Conservation (phyloP, 2,797 vertebrate species). For the Mormyrus hasselquistii region DNA sequence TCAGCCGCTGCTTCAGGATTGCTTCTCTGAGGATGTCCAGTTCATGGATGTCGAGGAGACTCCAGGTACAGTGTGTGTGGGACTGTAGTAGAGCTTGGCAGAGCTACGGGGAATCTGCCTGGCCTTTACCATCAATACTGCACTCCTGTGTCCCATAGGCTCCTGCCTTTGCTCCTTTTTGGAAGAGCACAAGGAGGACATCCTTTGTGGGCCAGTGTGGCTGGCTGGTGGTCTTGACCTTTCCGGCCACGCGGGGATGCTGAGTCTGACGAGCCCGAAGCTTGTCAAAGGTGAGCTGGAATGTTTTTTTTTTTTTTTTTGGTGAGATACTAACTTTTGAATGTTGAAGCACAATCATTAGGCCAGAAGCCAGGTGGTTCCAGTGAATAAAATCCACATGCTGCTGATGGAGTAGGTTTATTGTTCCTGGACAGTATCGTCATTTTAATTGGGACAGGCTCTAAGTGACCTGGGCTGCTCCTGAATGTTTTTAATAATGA, state of each 20-base stretch:
- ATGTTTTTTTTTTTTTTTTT: not conserved
- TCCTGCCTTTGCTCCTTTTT: constrained; percentile 87
- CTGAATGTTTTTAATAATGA: not conserved
- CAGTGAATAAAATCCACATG: not conserved
- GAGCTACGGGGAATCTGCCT: not conserved
- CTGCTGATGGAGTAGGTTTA: not conserved
- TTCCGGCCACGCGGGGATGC: constrained; percentile 94
- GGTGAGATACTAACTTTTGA: not conserved
- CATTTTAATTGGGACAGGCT: not conserved
- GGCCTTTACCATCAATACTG: not conserved
- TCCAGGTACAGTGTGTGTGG: constrained; percentile 58
- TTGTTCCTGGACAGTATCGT: not conserved
- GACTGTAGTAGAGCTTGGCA: not conserved
- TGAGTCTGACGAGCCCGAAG: constrained; percentile 95
- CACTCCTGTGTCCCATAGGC: constrained; percentile 56
- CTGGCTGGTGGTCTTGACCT: constrained; percentile 94
- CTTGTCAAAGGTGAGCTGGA: constrained; percentile 84
- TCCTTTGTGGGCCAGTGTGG: constrained; percentile 95
- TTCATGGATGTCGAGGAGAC: constrained; percentile 95
- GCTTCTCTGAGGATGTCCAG: constrained; percentile 89
- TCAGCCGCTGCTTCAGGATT: constrained; percentile 72
- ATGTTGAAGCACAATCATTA: not conserved
- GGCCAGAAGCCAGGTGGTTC: not conserved
- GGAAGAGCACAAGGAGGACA: constrained; percentile 96
- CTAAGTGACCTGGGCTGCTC: not conserved